These are phyloP conservation scores for Cheirogaleus major DNA, from an alignment of 2,797 vertebrate species.

Conservation along the genomic window DNA sequence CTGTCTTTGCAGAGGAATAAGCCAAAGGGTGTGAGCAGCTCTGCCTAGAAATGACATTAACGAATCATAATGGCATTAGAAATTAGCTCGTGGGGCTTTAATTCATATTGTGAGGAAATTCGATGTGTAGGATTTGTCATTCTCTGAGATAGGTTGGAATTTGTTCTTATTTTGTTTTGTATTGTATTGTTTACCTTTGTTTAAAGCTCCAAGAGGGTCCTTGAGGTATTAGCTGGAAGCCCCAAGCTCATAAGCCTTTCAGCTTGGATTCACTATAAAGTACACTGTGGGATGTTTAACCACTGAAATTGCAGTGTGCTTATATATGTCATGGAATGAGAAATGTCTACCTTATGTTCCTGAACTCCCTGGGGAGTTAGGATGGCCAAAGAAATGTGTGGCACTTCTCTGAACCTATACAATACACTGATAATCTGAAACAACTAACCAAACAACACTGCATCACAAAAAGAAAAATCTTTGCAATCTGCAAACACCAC, in stretches of 20 bases:
- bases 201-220: not conserved
- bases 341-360: not conserved
- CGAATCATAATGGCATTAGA: not conserved
- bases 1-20: not conserved
- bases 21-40: not conserved
- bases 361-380: not conserved
- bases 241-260: not conserved
- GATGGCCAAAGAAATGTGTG: not conserved
- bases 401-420: not conserved
- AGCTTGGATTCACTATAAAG: not conserved
- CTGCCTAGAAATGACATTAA: not conserved
- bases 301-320: fast-evolving
- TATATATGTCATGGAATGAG: fast-evolving
- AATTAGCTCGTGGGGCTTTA: not conserved
- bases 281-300: fast-evolving
- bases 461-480: not conserved
- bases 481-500: not conserved
- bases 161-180: not conserved
- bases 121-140: not conserved
- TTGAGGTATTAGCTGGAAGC: not conserved
- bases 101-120: not conserved
- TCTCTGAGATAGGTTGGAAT: not conserved
- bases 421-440: not conserved
- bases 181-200: not conserved
- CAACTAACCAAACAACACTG: not conserved